These are phyloP conservation scores for Nasonovia ribisnigri DNA, from an alignment of 2,888 invertebrate species.

Conservation along the genomic window DNA sequence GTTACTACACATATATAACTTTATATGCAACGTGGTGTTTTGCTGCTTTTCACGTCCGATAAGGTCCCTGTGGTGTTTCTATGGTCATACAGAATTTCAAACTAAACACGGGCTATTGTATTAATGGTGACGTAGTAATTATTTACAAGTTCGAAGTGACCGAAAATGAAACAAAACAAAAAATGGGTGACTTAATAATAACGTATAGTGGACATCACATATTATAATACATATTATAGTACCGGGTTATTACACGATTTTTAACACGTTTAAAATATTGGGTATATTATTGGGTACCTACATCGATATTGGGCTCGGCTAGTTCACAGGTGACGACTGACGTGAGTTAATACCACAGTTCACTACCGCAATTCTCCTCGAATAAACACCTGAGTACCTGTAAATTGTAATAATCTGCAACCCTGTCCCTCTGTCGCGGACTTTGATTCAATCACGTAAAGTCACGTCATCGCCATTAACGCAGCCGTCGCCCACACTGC, in stretches of 20 bases:
- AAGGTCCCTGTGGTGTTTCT: slow-evolving; percentile 36
- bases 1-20: neutral
- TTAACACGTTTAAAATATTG: neutral
- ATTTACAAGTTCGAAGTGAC: neutral
- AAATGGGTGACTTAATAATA: neutral
- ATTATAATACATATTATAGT: neutral
- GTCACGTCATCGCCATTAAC: neutral
- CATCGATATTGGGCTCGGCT: neutral
- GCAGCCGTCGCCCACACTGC: neutral
- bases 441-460: neutral
- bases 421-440: neutral
- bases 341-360: neutral
- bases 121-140: neutral
- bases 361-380: neutral
- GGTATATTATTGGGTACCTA: neutral
- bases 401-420: neutral
- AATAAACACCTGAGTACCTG: neutral
- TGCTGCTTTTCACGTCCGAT: slow-evolving; percentile 53
- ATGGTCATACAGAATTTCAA: slow-evolving; percentile 29
- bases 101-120: slow-evolving; percentile 37
- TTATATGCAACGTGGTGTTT: slow-evolving; percentile 38
- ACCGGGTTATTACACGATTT: neutral
- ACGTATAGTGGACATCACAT: neutral
- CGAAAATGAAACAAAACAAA: slow-evolving; percentile 21
- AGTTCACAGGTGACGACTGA: neutral